Percentiles rank a stretch among this genome's conserved stretches.
phyloP scores from a whole-genome alignment of 2,888 invertebrate species.

The Brenthis ino region DNA sequence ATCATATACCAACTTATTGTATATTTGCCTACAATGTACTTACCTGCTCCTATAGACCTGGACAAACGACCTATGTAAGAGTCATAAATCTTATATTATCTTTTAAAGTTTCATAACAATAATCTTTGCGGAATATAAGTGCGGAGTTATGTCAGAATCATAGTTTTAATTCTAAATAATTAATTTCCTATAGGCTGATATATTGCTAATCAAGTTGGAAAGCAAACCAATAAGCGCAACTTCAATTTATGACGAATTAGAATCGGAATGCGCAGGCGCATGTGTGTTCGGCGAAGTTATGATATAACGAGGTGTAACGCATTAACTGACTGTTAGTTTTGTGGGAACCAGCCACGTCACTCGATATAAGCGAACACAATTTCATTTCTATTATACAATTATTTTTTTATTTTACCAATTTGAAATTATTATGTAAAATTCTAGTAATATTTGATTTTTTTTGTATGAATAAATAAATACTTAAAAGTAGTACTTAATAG shows the following conservation, averaged over 20 bases:
- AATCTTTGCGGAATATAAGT: too few species aligned
- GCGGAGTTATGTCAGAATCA: too few species aligned
- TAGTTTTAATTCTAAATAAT: not conserved
- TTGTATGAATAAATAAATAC: not conserved
- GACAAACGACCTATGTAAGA: too few species aligned
- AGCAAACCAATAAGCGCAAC: constrained; percentile 9
- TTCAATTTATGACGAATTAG: constrained; percentile 16
- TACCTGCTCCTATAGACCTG: too few species aligned
- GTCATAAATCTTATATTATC: too few species aligned
- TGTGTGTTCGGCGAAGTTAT: constrained; percentile 3
- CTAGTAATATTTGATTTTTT: not conserved
- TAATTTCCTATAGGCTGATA: not conserved
- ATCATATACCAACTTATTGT: too few species aligned
- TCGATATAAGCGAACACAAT: constrained; percentile 31
- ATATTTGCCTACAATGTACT: too few species aligned
- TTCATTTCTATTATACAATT: constrained; percentile 16
- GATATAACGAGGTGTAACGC: constrained; percentile 25
- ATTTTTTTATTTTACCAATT: constrained; percentile 22
- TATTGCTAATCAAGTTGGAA: constrained; percentile 8
- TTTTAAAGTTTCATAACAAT: too few species aligned
- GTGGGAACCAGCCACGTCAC: constrained; percentile 38
- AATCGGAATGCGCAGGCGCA: constrained; percentile 27
- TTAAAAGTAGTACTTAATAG: not conserved
- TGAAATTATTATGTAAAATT: constrained; percentile 18
- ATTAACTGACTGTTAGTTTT: constrained; percentile 25